These are phyloP conservation scores for Micrasema minimum DNA, from an alignment of 1,140 invertebrate species.

Conservation along the genomic window DNA sequence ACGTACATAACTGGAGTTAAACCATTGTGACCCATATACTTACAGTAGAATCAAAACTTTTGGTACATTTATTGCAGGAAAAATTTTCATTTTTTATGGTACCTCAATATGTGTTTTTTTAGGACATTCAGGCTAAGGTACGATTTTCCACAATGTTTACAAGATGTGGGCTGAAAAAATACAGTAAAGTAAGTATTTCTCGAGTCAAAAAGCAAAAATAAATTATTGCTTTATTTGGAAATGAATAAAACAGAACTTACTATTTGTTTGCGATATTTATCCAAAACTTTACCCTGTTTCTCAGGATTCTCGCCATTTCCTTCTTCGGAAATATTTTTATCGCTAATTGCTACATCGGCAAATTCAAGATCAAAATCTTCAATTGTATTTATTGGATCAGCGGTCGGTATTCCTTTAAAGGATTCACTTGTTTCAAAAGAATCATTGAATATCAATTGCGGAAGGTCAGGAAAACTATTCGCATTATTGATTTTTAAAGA, in stretches of 20 bases:
- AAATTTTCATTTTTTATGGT: constrained; percentile 1
- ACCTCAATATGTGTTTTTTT: constrained; percentile 21
- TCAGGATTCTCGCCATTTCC: not conserved
- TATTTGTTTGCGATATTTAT: not conserved
- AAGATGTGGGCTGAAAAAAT: not conserved
- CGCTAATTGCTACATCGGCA: not conserved
- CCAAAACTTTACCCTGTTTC: not conserved
- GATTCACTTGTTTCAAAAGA: constrained; percentile 9
- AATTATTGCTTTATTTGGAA: too few species aligned
- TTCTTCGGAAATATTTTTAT: constrained; percentile 4
- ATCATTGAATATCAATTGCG: constrained; percentile 16
- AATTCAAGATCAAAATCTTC: not conserved
- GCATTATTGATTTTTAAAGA: not conserved
- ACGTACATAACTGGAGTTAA: too few species aligned
- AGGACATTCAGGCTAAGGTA: constrained; percentile 20
- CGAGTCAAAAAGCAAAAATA: too few species aligned
- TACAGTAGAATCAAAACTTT: constrained; percentile 9
- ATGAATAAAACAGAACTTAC: not conserved
- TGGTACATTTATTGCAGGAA: constrained; percentile 17
- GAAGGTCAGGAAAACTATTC: constrained; percentile 3
- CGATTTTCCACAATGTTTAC: constrained; percentile 26
- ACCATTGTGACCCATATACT: too few species aligned
- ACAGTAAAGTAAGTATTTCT: not conserved
- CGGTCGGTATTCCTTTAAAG: not conserved
- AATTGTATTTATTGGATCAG: not conserved